Base-by-base conservation (phyloP, 2,113 vertebrate species). In the Pteruthius melanotis region DNA sequence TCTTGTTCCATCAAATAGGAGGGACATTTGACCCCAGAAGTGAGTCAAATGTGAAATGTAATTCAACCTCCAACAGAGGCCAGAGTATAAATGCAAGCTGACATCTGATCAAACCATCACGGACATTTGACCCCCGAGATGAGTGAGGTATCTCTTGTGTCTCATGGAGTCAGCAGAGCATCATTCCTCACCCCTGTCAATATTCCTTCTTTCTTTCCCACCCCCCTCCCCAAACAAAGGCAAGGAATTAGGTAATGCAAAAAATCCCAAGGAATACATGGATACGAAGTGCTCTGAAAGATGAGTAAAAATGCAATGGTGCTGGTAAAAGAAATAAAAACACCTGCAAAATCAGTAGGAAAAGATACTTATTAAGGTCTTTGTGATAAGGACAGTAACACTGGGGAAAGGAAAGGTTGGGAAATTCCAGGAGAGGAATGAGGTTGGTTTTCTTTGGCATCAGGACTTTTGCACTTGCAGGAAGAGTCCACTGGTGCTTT, bases 11-110 rank as follows among this genome's bases (percentile, higher is more conserved):
- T 98, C 97, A 98, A 98, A 98, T 97, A 97, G 98, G 95, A 85
- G 96, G 97, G 98, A 98, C 98, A 98, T 96, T 85, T 96, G 98
- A 98, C 98, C 98, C 87, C 96, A 61, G 61, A 97, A 98, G 97
- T 97, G 98, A 99, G 98, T 98, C 97, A 98, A 97, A 98, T 95
- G 97, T 96, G 95, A 98, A 98, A 98, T 98, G 98, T 98, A 98
- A 98, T 98, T 98, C 98, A 98, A 98, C 96, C 97, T 97, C 93
- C 95, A 97, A 87, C 98, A 98, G 98, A 97, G 97, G 96, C 97
- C 93, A 75, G 97, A 96, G 97, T 97, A 97, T 97, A 98, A 98
- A 99, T 98, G 97, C 95, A 96, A 94, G 87, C 94, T 98, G 98
- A 98, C 98, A 98, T 97, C 83, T 95, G 98, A 98, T 98, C 98